Percentiles rank a stretch among this genome's conserved stretches.
Evolutionary conservation across 2,888 invertebrate species (phyloP).

Genomic region (Ornithoptera priamus): DNA sequence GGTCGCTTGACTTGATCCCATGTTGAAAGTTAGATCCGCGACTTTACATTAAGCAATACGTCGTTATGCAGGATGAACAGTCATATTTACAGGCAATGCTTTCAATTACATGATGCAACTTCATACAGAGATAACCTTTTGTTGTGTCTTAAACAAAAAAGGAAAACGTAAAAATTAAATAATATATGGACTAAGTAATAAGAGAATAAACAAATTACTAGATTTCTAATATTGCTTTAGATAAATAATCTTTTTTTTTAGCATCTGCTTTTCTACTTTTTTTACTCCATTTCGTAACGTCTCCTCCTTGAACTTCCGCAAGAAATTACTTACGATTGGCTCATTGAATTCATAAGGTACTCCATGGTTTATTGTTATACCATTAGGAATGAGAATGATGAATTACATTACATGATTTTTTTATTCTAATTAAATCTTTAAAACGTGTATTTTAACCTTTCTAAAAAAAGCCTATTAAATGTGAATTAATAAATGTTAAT

Average conservation of each 20-base stretch:
- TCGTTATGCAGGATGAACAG: slow-evolving; percentile 60
- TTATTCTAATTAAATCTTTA: slow-evolving; percentile 8
- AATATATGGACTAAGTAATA: not conserved
- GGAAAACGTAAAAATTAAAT: not conserved
- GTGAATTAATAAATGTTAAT: slow-evolving; percentile 11
- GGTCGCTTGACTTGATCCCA: slow-evolving; percentile 60
- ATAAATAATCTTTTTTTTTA: too few species aligned
- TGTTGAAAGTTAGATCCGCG: slow-evolving; percentile 67
- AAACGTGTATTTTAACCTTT: slow-evolving; percentile 7
- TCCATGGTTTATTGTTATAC: too few species aligned
- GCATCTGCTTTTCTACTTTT: too few species aligned
- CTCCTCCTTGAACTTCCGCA: too few species aligned
- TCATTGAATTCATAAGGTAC: too few species aligned
- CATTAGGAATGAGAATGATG: too few species aligned
- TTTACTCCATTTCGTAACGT: too few species aligned
- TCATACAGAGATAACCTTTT: not conserved
- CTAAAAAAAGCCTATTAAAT: slow-evolving; percentile 2
- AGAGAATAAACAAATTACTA: too few species aligned
- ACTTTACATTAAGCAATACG: slow-evolving; percentile 68
- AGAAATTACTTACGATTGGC: too few species aligned
- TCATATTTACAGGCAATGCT: slow-evolving; percentile 26
- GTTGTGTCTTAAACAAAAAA: slow-evolving; percentile 2
- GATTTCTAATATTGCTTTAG: too few species aligned
- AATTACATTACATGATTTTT: not conserved
- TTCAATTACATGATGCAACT: not conserved